phyloP scores from a whole-genome alignment of 1,140 invertebrate genomes.

The Drosophila bipectinata region DNA sequence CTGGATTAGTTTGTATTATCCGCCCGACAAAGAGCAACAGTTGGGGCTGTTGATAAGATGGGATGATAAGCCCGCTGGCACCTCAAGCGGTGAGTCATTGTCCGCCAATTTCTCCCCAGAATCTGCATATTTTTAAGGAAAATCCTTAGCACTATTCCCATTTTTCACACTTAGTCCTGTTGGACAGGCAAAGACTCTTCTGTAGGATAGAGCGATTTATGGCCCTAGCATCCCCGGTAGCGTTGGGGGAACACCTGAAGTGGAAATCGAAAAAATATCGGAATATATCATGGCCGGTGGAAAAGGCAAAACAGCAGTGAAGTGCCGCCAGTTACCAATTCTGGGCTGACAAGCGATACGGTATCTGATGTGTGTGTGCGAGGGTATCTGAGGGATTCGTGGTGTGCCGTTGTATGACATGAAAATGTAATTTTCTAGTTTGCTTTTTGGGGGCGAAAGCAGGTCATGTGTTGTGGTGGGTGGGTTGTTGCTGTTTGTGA shows the following conservation, averaged over 20 bases:
- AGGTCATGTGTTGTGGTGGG: slow-evolving; percentile 18
- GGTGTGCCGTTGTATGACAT: slow-evolving; percentile 44
- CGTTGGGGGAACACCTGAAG: slow-evolving; percentile 15
- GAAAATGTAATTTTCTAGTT: slow-evolving; percentile 75
- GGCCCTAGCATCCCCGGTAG: slow-evolving; percentile 8
- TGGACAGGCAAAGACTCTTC: slow-evolving; percentile 2
- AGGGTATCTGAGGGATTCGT: background rate
- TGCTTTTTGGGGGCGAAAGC: slow-evolving; percentile 29
- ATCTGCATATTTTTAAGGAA: background rate
- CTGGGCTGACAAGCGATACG: slow-evolving; percentile 42
- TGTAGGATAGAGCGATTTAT: slow-evolving; percentile 36
- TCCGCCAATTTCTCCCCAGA: background rate
- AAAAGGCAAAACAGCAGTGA: slow-evolving; percentile 16
- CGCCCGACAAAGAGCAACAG: slow-evolving; percentile 30
- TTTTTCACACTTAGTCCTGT: background rate
- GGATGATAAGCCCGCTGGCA: background rate
- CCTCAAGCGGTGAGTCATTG: too few relatives aligned
- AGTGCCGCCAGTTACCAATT: slow-evolving; percentile 38
- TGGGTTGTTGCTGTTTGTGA: background rate
- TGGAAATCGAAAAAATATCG: slow-evolving; percentile 54
- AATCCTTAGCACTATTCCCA: slow-evolving; percentile 9
- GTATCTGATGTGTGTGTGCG: slow-evolving; percentile 17
- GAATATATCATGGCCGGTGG: slow-evolving; percentile 67
- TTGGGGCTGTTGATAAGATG: slow-evolving; percentile 16
- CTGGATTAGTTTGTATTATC: slow-evolving; percentile 27